Evolutionary conservation across 2,113 vertebrate genomes (phyloP).

Genomic region (Synodontis membranacea): DNA sequence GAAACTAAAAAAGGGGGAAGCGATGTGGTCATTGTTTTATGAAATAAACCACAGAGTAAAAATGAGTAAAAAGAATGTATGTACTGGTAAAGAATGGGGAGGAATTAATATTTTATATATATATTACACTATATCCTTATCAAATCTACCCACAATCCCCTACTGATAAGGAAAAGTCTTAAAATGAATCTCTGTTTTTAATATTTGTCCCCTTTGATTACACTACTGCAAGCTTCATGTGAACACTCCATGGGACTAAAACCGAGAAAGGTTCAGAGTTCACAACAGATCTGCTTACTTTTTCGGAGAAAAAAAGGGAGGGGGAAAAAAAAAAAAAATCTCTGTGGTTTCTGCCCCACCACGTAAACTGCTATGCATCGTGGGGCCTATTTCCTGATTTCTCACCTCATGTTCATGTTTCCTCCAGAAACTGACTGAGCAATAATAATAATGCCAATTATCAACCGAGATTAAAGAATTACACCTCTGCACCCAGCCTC

Average conservation of each 20-base stretch:
- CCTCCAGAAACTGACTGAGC: neutral
- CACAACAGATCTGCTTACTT: neutral
- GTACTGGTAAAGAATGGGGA: neutral
- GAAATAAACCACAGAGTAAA: neutral
- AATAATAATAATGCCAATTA: constrained; percentile 12
- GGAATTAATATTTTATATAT: no score
- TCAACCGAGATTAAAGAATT: constrained; percentile 18
- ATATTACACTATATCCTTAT: neutral
- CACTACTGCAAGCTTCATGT: neutral
- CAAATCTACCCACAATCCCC: neutral
- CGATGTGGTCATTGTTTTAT: neutral
- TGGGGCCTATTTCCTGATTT: neutral
- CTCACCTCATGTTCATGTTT: neutral
- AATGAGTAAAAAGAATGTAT: neutral
- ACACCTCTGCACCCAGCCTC: neutral
- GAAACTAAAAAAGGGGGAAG: neutral
- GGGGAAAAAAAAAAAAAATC: no score
- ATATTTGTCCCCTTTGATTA: neutral
- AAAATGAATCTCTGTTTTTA: neutral
- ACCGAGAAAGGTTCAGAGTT: neutral
- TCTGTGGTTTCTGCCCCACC: neutral
- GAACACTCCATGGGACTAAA: neutral
- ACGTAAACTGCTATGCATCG: neutral
- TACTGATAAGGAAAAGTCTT: neutral
- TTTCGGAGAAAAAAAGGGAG: neutral